Evolutionary conservation across 2,888 invertebrate species (phyloP).

Genomic region (Caenorhabditis sinica): DNA sequence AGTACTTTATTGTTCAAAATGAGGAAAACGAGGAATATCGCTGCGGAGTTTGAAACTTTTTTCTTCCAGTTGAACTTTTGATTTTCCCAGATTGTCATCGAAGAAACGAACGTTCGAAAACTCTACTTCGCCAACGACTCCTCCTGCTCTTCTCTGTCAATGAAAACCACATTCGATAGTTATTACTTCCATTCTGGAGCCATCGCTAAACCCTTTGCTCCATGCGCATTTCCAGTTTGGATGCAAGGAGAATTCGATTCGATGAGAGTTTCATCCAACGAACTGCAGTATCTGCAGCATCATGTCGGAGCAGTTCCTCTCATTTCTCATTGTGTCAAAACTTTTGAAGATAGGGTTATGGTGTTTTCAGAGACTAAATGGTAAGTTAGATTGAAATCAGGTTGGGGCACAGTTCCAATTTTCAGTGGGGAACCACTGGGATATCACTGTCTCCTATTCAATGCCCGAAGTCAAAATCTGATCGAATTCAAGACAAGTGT

Average conservation of each 20-base stretch:
- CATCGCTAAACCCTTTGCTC: slow-evolving; percentile 67
- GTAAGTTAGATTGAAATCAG: slow-evolving; percentile 37
- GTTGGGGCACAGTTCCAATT: not conserved
- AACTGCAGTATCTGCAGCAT: slow-evolving; percentile 68
- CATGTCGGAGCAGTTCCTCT: slow-evolving; percentile 71
- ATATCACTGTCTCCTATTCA: slow-evolving; percentile 79
- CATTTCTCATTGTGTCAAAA: slow-evolving; percentile 74
- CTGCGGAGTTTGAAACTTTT: slow-evolving; percentile 68
- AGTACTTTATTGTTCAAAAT: slow-evolving; percentile 72
- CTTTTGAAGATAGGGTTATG: slow-evolving; percentile 73
- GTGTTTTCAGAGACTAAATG: slow-evolving; percentile 78
- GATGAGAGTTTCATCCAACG: slow-evolving; percentile 69
- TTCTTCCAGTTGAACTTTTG: not conserved
- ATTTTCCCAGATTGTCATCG: slow-evolving; percentile 37
- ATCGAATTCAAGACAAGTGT: slow-evolving; percentile 78
- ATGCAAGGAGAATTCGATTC: slow-evolving; percentile 76
- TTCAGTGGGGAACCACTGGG: slow-evolving; percentile 79
- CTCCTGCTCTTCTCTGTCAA: slow-evolving; percentile 64
- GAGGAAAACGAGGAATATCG: slow-evolving; percentile 77
- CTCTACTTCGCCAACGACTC: slow-evolving; percentile 71
- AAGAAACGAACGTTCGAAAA: slow-evolving; percentile 55
- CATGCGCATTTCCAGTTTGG: slow-evolving; percentile 77
- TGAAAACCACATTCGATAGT: slow-evolving; percentile 68
- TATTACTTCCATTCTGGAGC: slow-evolving; percentile 66
- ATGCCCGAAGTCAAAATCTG: slow-evolving; percentile 75